These are phyloP conservation scores for Eueremaeus valkanovi DNA, from an alignment of 2,888 invertebrate species.

Conservation along the genomic window DNA sequence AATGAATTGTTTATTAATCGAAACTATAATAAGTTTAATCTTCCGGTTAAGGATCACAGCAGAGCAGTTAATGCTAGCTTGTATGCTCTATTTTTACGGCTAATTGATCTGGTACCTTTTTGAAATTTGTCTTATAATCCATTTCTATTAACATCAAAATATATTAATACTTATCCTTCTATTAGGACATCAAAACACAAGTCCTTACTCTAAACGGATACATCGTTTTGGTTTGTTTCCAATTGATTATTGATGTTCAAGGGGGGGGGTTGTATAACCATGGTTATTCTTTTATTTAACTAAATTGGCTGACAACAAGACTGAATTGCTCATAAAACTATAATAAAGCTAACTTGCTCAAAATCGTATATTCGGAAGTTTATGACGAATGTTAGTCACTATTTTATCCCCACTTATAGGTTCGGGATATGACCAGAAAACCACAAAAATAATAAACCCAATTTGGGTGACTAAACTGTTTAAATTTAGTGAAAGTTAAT, in stretches of 20 bases:
- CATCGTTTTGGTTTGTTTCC: not conserved
- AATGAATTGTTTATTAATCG: not conserved
- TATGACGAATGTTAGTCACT: no score
- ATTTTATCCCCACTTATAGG: no score
- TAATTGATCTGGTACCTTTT: not conserved
- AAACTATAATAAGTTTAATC: not conserved
- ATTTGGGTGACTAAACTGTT: no score
- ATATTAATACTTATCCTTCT: not conserved
- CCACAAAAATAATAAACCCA: no score
- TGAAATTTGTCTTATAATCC: not conserved
- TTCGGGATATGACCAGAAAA: no score
- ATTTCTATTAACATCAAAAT: not conserved
- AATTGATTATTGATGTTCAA: no score
- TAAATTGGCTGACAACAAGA: not conserved
- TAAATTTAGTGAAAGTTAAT: no score
- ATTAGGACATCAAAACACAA: slow-evolving; percentile 10
- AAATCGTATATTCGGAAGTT: no score
- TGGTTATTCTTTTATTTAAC: not conserved
- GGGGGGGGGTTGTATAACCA: no score
- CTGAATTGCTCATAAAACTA: not conserved
- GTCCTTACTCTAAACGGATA: not conserved
- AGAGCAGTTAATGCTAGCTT: not conserved
- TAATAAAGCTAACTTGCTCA: no score
- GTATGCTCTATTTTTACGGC: not conserved
- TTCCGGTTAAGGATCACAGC: not conserved